A percentile compares a stretch with the other conserved stretches of the same genome.
phyloP scores from a whole-genome alignment of 2,797 vertebrate species.

The Cuniculus paca region DNA sequence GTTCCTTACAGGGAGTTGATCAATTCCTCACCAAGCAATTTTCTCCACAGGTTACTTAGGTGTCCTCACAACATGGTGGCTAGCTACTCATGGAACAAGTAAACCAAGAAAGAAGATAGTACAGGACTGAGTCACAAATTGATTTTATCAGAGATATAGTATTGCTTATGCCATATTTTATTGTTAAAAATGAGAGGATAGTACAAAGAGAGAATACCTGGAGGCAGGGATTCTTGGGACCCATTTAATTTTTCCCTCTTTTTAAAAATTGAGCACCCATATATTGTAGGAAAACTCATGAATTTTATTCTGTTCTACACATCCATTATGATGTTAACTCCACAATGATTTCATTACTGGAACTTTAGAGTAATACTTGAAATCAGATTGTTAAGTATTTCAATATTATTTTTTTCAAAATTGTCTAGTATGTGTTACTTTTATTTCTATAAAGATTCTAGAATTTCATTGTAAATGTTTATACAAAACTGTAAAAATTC shows the following conservation, averaged over 20 bases:
- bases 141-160: too few relatives aligned
- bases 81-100: neutral
- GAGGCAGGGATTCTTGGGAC: too few relatives aligned
- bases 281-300: neutral
- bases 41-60: neutral
- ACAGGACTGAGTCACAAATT: neutral
- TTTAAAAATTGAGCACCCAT: neutral
- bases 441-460: neutral
- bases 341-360: neutral
- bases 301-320: neutral
- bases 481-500: neutral
- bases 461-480: neutral
- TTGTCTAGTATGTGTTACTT: neutral
- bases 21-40: neutral
- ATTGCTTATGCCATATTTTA: neutral
- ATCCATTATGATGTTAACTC: neutral
- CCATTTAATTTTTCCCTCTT: neutral
- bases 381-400: neutral
- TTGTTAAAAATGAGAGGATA: neutral
- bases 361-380: neutral
- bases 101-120: neutral
- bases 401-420: neutral
- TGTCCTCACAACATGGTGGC: neutral
- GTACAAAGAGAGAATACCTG: neutral
- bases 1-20: neutral